Conservation (phyloP, 2,888 invertebrate species). For the Rhodophaea formosa region DNA sequence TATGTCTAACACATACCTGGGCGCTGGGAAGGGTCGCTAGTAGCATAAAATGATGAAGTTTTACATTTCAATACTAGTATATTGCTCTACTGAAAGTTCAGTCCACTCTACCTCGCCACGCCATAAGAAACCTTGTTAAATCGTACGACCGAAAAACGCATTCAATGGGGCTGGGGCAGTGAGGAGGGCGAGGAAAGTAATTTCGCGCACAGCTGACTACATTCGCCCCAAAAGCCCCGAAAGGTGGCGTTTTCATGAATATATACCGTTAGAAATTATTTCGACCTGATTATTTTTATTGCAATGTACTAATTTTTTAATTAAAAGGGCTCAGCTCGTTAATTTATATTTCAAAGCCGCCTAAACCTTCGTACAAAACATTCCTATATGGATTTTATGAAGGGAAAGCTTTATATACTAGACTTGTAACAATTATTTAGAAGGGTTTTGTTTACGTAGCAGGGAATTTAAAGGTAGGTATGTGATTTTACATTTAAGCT, state of each 20-base stretch:
- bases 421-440: no score
- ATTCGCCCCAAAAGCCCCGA: conserved; percentile 51
- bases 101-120: neutral
- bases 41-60: no score
- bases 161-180: conserved; percentile 41
- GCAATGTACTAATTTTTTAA: neutral
- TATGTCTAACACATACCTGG: no score
- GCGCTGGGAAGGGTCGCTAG: no score
- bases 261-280: conserved; percentile 23
- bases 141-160: conserved; percentile 23
- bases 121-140: neutral
- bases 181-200: conserved; percentile 52
- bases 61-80: no score
- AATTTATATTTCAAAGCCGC: no score
- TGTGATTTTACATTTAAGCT: no score
- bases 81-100: neutral
- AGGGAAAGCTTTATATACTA: no score
- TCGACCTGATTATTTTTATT: conserved; percentile 11
- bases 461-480: no score
- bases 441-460: no score
- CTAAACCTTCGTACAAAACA: no score
- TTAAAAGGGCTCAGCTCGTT: neutral
- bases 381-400: no score
- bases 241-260: conserved; percentile 39
- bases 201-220: conserved; percentile 73